These are phyloP conservation scores for Amiota mariae DNA, from an alignment of 2,888 invertebrate species.

Conservation along the genomic window DNA sequence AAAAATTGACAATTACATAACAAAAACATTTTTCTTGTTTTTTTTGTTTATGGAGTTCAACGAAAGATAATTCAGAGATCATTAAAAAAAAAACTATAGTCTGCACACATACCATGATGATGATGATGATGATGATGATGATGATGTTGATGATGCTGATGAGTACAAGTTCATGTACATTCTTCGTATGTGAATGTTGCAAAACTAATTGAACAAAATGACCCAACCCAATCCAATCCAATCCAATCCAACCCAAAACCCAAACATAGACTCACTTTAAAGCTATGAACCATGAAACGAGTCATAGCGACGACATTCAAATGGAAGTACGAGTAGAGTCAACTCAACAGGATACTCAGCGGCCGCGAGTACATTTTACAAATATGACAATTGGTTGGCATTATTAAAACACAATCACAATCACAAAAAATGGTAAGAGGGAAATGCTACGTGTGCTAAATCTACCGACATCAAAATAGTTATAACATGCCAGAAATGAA, in stretches of 20 bases:
- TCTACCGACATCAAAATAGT: slow-evolving; percentile 59
- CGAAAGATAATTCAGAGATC: too few species aligned
- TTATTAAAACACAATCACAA: slow-evolving; percentile 47
- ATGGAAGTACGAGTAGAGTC: neutral
- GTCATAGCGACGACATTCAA: slow-evolving; percentile 12
- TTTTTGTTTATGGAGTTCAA: neutral
- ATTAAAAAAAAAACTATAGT: neutral
- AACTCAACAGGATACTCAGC: neutral
- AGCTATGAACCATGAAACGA: neutral
- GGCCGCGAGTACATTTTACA: slow-evolving; percentile 35
- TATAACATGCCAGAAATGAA: slow-evolving; percentile 30
- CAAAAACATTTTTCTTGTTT: neutral
- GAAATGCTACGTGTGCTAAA: slow-evolving; percentile 60
- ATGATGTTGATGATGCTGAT: neutral
- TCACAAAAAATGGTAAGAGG: neutral
- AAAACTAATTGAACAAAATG: slow-evolving; percentile 24
- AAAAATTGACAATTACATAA: slow-evolving; percentile 59
- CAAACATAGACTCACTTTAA: neutral
- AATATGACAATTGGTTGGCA: slow-evolving; percentile 64
- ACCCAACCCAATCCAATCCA: neutral
- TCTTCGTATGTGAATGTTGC: neutral
- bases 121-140: neutral
- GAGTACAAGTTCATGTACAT: neutral
- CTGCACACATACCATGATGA: neutral
- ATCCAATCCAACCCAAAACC: neutral